Base-by-base conservation (phyloP, 2,888 invertebrate genomes). In the Orgyia antiqua region DNA sequence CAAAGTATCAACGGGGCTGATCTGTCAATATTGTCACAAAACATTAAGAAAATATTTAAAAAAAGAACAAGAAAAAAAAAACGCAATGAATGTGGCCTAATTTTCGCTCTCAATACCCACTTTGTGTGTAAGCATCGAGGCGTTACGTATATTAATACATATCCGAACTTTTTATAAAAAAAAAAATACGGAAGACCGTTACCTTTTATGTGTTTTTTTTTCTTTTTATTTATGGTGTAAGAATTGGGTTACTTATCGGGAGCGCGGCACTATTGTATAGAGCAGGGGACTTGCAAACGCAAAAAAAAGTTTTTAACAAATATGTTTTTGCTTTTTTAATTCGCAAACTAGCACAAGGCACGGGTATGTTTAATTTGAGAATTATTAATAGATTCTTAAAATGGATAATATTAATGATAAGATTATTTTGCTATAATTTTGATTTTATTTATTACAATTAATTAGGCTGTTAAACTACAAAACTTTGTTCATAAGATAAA, bases 221-320 rank as follows among this genome's bases (percentile, higher is more conserved):
- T 52, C 48, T 57, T 70, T 63, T 79, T 84, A 86, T 80, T 78
- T 82, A 83, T 77, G 82, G 84, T 76, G 82, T 66, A 78, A 82
- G 82, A 84, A 86, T 86, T 86, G 80, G 86, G 84, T 84, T 83
- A 84, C 86, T 86, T 84, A 84, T 73, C 82, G 83, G 82, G 72
- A 80, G 79, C 79, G 47, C 37, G 39, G 51, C 51, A 30, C 72
- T 50, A 73, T 84, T 86, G 80, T 80, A 60, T 51, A 38, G 23
- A 47, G 47, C 51, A 56, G 67, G 68, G 69, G 58, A 40, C 31
- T 34, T 36, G 40, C 49, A 13, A 24, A n/a, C 15, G 4, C 39
- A 42, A 33, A 33, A 55, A 53, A 52, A 51, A 37, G 10, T 43
- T 52, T 48, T 51, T 47, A 30, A 38, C 43, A 61, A 58, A 58